These are phyloP conservation scores for Pelosia muscerda DNA, from an alignment of 2,888 invertebrate species.

Conservation along the genomic window DNA sequence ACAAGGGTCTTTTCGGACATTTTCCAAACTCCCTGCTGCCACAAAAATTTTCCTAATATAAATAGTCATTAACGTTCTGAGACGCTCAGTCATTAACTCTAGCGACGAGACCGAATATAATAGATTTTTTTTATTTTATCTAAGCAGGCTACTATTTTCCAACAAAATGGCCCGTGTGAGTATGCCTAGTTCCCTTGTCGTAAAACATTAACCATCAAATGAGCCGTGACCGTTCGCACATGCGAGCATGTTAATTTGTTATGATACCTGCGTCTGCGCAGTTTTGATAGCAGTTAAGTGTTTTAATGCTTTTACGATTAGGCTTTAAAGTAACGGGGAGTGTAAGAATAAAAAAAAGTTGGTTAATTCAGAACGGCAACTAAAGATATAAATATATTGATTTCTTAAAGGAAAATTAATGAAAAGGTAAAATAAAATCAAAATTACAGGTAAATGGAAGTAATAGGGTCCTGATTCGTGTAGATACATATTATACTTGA, in stretches of 20 bases:
- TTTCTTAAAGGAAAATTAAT: neutral
- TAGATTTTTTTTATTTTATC: no score
- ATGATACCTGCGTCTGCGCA: constrained; percentile 29
- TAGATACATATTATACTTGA: no score
- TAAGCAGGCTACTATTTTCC: neutral
- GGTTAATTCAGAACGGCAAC: no score
- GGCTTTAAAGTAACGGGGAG: constrained; percentile 19
- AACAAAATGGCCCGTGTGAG: constrained; percentile 3
- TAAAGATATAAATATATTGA: neutral
- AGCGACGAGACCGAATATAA: no score
- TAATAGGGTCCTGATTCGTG: no score
- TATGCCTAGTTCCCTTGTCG: constrained; percentile 39
- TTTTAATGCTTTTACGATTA: constrained; percentile 17
- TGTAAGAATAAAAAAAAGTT: neutral
- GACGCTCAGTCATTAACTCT: no score
- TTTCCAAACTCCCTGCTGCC: no score
- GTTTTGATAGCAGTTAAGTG: constrained; percentile 29
- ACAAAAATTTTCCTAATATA: no score
- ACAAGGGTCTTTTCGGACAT: no score
- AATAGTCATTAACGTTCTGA: no score
- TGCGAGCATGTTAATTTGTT: constrained; percentile 51
- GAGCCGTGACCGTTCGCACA: constrained; percentile 60
- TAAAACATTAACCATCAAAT: constrained; percentile 63
- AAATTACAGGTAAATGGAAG: no score
- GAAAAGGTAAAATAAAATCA: no score